These are phyloP conservation scores for Henricia sp. DNA, from an alignment of 53 echinoderm and acorn worm genomes.

Conservation along the genomic window DNA sequence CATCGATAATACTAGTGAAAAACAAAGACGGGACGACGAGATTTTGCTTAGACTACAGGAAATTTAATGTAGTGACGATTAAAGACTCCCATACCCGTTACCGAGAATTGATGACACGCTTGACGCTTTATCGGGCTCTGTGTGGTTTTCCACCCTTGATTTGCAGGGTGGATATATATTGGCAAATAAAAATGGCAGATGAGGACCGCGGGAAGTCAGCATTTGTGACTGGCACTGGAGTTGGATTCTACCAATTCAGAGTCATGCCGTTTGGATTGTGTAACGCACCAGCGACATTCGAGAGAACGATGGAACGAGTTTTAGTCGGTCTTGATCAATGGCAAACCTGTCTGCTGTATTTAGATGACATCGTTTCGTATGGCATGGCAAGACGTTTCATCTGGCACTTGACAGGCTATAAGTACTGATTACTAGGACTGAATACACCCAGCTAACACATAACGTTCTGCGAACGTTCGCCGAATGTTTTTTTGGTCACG, in stretches of 20 bases:
- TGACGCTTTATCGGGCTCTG: constrained; percentile 40
- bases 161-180: constrained; percentile 27
- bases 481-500: too few relatives aligned
- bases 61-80: background rate
- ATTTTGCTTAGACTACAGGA: constrained; percentile 27
- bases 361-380: constrained; percentile 69
- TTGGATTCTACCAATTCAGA: constrained; percentile 51
- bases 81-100: constrained; percentile 25
- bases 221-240: constrained; percentile 2
- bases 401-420: constrained; percentile 35
- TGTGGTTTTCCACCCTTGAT: constrained; percentile 33
- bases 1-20: constrained; percentile 62
- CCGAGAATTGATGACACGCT: constrained; percentile 63
- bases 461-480: too few relatives aligned
- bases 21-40: constrained; percentile 2
- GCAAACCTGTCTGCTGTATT: constrained; percentile 59
- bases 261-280: constrained; percentile 71
- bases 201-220: constrained; percentile 49
- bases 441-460: too few relatives aligned
- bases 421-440: too few relatives aligned
- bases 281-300: constrained; percentile 68
- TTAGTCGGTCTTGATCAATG: constrained; percentile 67
- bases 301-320: constrained; percentile 65
- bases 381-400: constrained; percentile 41
- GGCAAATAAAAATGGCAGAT: constrained; percentile 27